Percentiles rank a stretch among this genome's conserved stretches.
Evolutionary conservation across 2,797 vertebrate genomes (phyloP).

Genomic region (Nothura maculosa): DNA sequence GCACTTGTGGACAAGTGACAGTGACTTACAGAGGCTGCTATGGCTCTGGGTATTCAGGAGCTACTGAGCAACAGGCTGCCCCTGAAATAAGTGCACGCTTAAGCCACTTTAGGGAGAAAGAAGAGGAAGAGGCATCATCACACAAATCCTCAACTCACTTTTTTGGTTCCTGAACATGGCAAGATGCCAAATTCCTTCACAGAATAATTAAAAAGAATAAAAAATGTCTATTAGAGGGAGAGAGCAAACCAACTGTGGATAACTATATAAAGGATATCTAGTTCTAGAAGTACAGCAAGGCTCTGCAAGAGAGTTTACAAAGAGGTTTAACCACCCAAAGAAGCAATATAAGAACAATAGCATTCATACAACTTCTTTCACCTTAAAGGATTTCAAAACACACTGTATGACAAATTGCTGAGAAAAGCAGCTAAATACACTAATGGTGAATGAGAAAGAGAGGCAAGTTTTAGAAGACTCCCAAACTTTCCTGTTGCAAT

Average conservation of each 20-base stretch:
- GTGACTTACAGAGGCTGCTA: not conserved
- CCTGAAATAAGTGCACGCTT: constrained; percentile 64
- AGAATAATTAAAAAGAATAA: constrained; percentile 65
- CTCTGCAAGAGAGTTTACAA: not conserved
- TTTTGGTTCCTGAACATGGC: constrained; percentile 32
- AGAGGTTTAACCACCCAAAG: not conserved
- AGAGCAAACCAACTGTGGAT: constrained; percentile 56
- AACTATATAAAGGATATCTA: constrained; percentile 33
- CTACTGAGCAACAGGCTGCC: constrained; percentile 11
- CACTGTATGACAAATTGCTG: not conserved
- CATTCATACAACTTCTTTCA: not conserved
- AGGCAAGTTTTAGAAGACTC: not conserved
- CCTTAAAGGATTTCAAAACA: not conserved
- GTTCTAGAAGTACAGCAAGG: not conserved
- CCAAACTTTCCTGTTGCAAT: not conserved
- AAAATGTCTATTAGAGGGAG: constrained; percentile 18
- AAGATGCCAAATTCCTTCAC: constrained; percentile 48
- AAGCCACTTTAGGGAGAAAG: constrained; percentile 55
- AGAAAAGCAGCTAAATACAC: not conserved
- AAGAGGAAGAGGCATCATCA: constrained; percentile 56
- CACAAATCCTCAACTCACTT: not conserved
- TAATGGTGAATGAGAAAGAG: not conserved
- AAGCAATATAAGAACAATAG: not conserved
- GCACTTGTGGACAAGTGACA: constrained; percentile 15
- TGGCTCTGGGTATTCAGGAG: constrained; percentile 53